Base-by-base conservation (phyloP, 2,797 vertebrate species). In the Melanotaenia nigrans region DNA sequence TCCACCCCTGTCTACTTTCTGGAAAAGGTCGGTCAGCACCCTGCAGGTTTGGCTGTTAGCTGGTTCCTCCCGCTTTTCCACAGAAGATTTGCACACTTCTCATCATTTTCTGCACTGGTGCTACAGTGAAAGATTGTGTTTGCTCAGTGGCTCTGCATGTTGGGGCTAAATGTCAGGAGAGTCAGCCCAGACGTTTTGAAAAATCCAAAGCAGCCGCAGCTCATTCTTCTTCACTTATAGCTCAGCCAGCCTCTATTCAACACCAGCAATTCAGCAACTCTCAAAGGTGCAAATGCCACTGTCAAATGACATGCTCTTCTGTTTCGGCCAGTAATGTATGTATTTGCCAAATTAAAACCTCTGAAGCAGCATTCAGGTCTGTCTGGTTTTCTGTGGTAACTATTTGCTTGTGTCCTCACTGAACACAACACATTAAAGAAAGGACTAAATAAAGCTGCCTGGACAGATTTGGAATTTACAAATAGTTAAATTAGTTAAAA, bases 161-260 rank as follows among this genome's bases (percentile, higher is more conserved):
- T 81, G 64, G 38, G 79, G 38, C 72, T 66, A 81, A 87, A 90
- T 89, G 87, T 86, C 89, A 88, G 45, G 69, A 81, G 70, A 82
- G 69, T 83, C 74, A 65, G 18, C 55, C 35, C 63, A 61, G 76
- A 79, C 36, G 35, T 32, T 78, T 77, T 84, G 71, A 84, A 79
- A 77, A 77, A 77, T 78, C 76, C 78, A 61, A 62, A n/a, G 77
- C 63, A 65, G 75, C 83, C 57, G 2, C 59, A 75, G 74, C 57
- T 28, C 58, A 45, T 81, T 79, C 71, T 8, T 84, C 81, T 73
- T 76, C 76, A 65, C 75, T 51, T 71, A 33, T 73, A 70, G 72
- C 75, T 85, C 71, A 49, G 38, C 7, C 65, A 2, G 54, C 45
- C 76, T 68, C 30, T 58, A 68, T 66, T 76, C 80, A 55, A 73